Evolutionary conservation across 1,140 invertebrate species (phyloP), one percentile per base, ranked within the genome.

Genomic region (Tachypleus tridentatus): DNA sequence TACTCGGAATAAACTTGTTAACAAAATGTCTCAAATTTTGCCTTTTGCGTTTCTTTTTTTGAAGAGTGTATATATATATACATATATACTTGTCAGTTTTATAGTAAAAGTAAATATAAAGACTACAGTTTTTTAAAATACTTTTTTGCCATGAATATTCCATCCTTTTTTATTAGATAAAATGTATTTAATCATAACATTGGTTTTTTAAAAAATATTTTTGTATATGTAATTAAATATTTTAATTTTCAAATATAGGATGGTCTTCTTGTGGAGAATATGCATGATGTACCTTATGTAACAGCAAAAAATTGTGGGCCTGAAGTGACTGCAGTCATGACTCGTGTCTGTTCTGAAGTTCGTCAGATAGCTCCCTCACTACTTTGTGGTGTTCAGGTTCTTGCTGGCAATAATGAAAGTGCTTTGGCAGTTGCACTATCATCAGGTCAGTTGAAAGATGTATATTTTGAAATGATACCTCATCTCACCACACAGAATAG

Each of bases 241-340:
- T 57, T 51, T 63, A 11, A 50, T 7, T 9, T 60, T 67, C 61
- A 60, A 61, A 72, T 74, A 29, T 67, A 90, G 88, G 86, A 91
- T 78, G 86, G 81, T 29, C 75, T 93, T 3, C 73, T 92, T 8
- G 74, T 93, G 3, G 91, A 93, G 77, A 93, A 93, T 73, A 93
- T 92, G 89, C 82, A 90, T 73, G 91, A 93, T 74, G 73, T 89
- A 10, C 91, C 89, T 0, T 93, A 93, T 71, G 69, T 86, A 3
- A 78, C 80, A 66, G 72, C 79, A 3, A 73, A 76, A 53, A 67
- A 82, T 51, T 73, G 86, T 57, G 82, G 83, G 5, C 85, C 88
- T 3, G 89, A 93, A 77, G 80, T 82, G 11, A 81, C 81, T 3
- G 81, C 88, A 4, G 75, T 78, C 54, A 90, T 93, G 87, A 83